phyloP scores from a whole-genome alignment of 2,797 vertebrate species.

The Poeciliopsis presidionis region DNA sequence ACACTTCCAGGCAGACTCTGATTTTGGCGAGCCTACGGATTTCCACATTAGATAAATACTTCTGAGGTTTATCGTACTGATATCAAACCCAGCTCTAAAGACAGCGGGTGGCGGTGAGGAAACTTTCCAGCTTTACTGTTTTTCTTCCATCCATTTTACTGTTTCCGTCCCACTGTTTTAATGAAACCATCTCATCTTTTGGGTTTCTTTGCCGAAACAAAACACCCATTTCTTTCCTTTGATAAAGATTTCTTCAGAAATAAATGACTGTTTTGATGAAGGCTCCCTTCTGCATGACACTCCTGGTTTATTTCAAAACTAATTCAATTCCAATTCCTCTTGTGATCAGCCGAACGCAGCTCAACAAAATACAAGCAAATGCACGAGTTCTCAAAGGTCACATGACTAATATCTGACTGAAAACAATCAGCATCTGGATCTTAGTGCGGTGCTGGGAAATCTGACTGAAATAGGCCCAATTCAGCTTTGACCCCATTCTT shows the following conservation, averaged over 20 bases:
- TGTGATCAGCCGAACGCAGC: not conserved
- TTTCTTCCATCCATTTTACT: not conserved
- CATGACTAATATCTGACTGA: not conserved
- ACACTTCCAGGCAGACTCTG: conserved; percentile 11
- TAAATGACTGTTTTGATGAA: not conserved
- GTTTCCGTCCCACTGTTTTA: not conserved
- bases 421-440: conserved; percentile 1
- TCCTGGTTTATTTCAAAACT: not conserved
- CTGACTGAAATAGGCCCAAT: not conserved
- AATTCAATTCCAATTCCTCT: conserved; percentile 7
- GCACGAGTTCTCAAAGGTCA: not conserved
- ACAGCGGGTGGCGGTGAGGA: not conserved
- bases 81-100: conserved; percentile 18
- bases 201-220: not conserved
- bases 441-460: not conserved
- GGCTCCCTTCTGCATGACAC: not conserved
- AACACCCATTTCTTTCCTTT: not conserved
- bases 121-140: not conserved
- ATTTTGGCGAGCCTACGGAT: conserved; percentile 51
- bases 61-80: conserved; percentile 1
- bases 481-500: not conserved
- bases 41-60: conserved; percentile 66
- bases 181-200: not conserved
- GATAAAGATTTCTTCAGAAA: not conserved
- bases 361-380: conserved; percentile 7